These are phyloP conservation scores for Sebastes fasciatus DNA, from an alignment of 2,113 vertebrate genomes.

Conservation along the genomic window DNA sequence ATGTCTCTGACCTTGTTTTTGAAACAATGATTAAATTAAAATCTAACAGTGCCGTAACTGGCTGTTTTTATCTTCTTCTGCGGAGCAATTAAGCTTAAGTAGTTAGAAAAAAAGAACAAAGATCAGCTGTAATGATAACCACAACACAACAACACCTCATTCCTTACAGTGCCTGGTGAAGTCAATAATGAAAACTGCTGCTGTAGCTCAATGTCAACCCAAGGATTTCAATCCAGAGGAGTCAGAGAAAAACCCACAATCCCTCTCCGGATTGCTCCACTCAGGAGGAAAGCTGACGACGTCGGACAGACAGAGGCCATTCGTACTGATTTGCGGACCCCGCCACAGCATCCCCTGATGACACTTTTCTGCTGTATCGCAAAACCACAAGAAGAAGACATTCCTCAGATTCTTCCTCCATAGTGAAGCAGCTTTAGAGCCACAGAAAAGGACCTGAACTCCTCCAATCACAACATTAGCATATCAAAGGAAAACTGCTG, in stretches of 20 bases:
- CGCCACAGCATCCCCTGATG: conserved; percentile 43
- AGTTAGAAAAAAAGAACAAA: conserved; percentile 4
- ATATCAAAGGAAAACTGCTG: conserved; percentile 81
- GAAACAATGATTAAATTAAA: conserved; percentile 8
- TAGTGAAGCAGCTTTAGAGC: conserved; percentile 53
- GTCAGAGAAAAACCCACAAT: conserved; percentile 38
- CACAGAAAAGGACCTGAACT: conserved; percentile 59
- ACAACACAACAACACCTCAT: conserved; percentile 21
- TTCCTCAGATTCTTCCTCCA: conserved; percentile 72
- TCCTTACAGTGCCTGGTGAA: conserved; percentile 10
- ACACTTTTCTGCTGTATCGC: conserved; percentile 54
- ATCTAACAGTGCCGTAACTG: neutral
- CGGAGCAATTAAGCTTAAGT: conserved; percentile 21
- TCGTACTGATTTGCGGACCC: conserved; percentile 55
- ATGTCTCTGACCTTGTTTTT: conserved; percentile 25
- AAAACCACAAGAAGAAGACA: conserved; percentile 54
- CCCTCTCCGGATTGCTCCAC: conserved; percentile 36
- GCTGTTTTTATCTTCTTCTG: conserved; percentile 23
- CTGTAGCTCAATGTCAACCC: conserved; percentile 72
- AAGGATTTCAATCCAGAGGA: conserved; percentile 63
- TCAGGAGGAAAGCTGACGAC: conserved; percentile 60
- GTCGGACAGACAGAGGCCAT: conserved; percentile 39
- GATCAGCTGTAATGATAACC: conserved; percentile 40
- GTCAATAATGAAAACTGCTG: conserved; percentile 64
- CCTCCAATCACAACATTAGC: conserved; percentile 74